Percentiles rank a stretch among this genome's conserved stretches.
These are phyloP conservation scores for Hylaea fasciaria DNA, from an alignment of 2,888 invertebrate species.

Conservation along the genomic window DNA sequence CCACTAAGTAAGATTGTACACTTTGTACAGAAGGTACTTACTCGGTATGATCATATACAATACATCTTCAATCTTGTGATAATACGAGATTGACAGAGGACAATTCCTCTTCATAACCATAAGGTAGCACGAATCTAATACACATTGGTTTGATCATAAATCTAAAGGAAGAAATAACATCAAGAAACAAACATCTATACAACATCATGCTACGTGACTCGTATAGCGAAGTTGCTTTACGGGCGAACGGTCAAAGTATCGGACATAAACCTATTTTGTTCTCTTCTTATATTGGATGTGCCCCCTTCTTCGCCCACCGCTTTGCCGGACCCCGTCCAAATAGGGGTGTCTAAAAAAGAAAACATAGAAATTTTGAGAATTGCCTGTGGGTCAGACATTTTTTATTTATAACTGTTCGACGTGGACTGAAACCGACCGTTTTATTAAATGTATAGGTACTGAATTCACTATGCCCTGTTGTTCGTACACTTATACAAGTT, in stretches of 20 bases:
- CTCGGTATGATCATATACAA: too few relatives aligned
- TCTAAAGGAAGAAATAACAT: slow-evolving; percentile 14
- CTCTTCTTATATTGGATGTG: slow-evolving; percentile 85
- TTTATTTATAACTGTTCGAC: slow-evolving; percentile 18
- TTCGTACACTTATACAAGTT: not conserved
- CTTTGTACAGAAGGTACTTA: too few relatives aligned
- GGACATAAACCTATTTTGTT: slow-evolving; percentile 85
- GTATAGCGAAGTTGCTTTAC: slow-evolving; percentile 81
- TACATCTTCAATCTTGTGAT: too few relatives aligned
- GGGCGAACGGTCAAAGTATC: slow-evolving; percentile 84
- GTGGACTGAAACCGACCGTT: slow-evolving; percentile 1
- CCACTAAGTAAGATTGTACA: too few relatives aligned
- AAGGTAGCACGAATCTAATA: too few relatives aligned
- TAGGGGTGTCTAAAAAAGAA: slow-evolving; percentile 63
- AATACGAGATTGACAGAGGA: too few relatives aligned
- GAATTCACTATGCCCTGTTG: not conserved
- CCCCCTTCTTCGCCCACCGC: slow-evolving; percentile 75
- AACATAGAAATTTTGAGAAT: slow-evolving; percentile 31
- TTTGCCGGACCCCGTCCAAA: slow-evolving; percentile 68
- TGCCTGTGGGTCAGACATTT: slow-evolving; percentile 24
- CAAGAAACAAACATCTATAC: slow-evolving; percentile 22
- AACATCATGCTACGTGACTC: slow-evolving; percentile 50
- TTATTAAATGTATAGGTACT: slow-evolving; percentile 15
- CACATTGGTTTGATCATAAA: slow-evolving; percentile 7
- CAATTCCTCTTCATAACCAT: too few relatives aligned